phyloP scores from a whole-genome alignment of 2,888 invertebrate genomes.

The Macrosoma leucophasiata region DNA sequence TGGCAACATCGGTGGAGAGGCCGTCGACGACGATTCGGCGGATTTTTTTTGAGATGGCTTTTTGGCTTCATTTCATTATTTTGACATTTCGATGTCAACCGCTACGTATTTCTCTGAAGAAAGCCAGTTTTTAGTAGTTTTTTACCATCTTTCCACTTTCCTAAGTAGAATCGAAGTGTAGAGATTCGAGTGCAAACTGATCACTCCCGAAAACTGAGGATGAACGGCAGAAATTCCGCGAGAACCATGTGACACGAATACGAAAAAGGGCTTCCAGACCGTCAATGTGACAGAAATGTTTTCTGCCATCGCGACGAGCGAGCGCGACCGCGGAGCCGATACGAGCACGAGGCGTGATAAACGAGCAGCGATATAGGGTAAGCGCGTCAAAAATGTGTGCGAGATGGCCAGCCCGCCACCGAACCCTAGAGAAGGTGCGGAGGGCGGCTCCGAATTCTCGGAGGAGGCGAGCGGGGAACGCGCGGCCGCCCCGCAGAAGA shows the following conservation, averaged over 20 bases:
- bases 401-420: conserved; percentile 75
- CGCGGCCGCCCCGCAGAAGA: conserved; percentile 71
- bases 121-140: conserved; percentile 52
- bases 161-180: conserved; percentile 40
- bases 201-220: conserved; percentile 34
- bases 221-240: conserved; percentile 54
- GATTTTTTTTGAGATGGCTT: conserved; percentile 71
- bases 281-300: conserved; percentile 76
- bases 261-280: conserved; percentile 73
- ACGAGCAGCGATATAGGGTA: conserved; percentile 61
- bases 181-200: conserved; percentile 31
- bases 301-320: conserved; percentile 71
- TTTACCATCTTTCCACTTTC: conserved; percentile 42
- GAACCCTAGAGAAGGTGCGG: conserved; percentile 71
- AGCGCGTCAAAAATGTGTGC: conserved; percentile 72
- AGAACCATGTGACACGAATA: conserved; percentile 76
- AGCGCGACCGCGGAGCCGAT: conserved; percentile 56
- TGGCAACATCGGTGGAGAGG: conserved; percentile 20
- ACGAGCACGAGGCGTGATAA: conserved; percentile 58
- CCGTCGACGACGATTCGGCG: conserved; percentile 57
- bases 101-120: conserved; percentile 71
- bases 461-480: conserved; percentile 65
- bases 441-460: conserved; percentile 62
- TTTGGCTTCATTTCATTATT: conserved; percentile 74
- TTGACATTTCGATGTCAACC: conserved; percentile 76